These are phyloP conservation scores for Corythucha ciliata DNA, from an alignment of 2,888 invertebrate species.

Conservation along the genomic window DNA sequence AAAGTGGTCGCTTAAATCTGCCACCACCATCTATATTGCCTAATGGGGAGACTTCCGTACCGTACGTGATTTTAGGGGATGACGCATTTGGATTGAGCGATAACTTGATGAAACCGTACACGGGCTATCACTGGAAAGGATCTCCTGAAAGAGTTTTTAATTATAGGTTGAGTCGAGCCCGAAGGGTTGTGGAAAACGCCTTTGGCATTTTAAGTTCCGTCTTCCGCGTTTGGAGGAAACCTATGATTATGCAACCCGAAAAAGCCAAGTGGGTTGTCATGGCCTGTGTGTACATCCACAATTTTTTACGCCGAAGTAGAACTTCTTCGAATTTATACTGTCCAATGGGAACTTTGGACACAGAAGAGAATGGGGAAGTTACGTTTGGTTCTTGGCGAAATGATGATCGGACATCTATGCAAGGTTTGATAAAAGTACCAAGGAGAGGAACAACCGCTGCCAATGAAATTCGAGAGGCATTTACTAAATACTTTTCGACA, in stretches of 20 bases:
- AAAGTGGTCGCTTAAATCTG: constrained; percentile 20
- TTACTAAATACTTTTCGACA: not conserved
- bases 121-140: constrained; percentile 20
- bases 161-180: constrained; percentile 31
- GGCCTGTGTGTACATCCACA: constrained; percentile 32
- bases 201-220: constrained; percentile 32
- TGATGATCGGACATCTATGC: not conserved
- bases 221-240: constrained; percentile 33
- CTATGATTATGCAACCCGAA: constrained; percentile 30
- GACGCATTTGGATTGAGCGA: constrained; percentile 33
- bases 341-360: constrained; percentile 9
- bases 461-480: not conserved
- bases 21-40: constrained; percentile 22
- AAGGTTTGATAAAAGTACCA: not conserved
- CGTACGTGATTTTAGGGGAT: constrained; percentile 32
- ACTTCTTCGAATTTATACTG: constrained; percentile 4
- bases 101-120: constrained; percentile 31
- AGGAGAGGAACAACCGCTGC: not conserved
- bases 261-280: constrained; percentile 31
- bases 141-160: constrained; percentile 30
- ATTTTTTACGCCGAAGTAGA: constrained; percentile 29
- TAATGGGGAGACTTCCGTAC: constrained; percentile 18
- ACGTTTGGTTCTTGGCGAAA: not conserved
- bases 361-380: constrained; percentile 2
- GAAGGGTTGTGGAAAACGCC: constrained; percentile 34